These are phyloP conservation scores for Brachionus sp. DNA, from an alignment of 1,140 invertebrate species.

Conservation along the genomic window DNA sequence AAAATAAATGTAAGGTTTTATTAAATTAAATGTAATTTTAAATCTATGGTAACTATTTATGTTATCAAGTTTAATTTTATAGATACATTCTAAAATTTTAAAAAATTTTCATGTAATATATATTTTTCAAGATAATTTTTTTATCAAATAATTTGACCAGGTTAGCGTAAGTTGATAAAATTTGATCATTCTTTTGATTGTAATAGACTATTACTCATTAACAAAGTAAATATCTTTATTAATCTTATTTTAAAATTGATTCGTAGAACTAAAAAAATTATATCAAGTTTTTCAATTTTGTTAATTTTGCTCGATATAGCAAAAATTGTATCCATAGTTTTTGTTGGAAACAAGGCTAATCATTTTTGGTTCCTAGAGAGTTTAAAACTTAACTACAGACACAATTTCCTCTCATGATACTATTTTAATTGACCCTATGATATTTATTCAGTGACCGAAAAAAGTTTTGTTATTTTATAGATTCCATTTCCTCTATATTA, in stretches of 20 bases:
- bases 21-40: background rate
- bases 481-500: background rate
- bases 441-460: background rate
- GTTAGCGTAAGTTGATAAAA: background rate
- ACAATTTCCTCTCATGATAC: background rate
- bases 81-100: background rate
- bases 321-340: background rate
- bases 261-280: too few relatives aligned
- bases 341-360: background rate
- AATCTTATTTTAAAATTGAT: too few relatives aligned
- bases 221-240: background rate
- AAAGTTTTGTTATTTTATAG: background rate
- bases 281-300: background rate
- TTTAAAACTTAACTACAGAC: background rate
- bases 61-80: background rate
- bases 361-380: background rate
- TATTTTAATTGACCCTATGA: background rate
- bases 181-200: background rate
- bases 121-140: background rate
- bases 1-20: background rate
- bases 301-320: background rate
- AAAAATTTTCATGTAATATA: background rate
- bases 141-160: background rate
- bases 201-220: background rate
- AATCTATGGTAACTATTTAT: background rate